phyloP scores from a whole-genome alignment of 2,888 invertebrate species.

The Tinea trinotella region DNA sequence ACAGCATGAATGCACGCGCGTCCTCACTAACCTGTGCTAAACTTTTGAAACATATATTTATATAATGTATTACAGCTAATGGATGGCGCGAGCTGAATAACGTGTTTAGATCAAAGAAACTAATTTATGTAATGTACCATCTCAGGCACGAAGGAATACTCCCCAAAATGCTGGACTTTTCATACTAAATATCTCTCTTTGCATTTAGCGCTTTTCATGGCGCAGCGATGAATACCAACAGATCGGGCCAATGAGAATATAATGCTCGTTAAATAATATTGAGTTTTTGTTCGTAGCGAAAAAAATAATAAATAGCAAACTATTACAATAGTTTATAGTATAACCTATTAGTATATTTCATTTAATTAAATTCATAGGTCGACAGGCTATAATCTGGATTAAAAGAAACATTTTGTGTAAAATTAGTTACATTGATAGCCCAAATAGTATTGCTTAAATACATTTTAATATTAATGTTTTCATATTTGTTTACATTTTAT shows the following conservation, averaged over 20 bases:
- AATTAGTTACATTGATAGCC: too few relatives aligned
- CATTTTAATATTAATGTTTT: too few relatives aligned
- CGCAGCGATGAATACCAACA: constrained; percentile 55
- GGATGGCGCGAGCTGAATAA: not conserved
- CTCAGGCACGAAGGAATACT: constrained; percentile 45
- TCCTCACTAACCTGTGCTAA: constrained; percentile 18
- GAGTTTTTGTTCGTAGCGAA: too few relatives aligned
- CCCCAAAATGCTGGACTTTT: constrained; percentile 43
- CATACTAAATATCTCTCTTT: constrained; percentile 46
- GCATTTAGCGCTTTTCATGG: constrained; percentile 56
- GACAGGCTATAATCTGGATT: too few relatives aligned
- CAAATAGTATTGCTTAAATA: too few relatives aligned
- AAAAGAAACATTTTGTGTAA: too few relatives aligned
- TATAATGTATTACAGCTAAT: not conserved
- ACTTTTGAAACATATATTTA: not conserved
- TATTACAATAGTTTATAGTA: too few relatives aligned
- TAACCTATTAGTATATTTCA: too few relatives aligned
- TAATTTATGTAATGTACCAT: constrained; percentile 65
- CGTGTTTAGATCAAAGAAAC: constrained; percentile 29
- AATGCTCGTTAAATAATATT: too few relatives aligned
- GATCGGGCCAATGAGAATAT: too few relatives aligned
- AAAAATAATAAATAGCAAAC: too few relatives aligned
- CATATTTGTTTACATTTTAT: not conserved
- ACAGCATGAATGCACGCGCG: constrained; percentile 44
- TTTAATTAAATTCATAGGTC: too few relatives aligned